Conservation (phyloP, 2,113 vertebrate species). For the Leucopsar rothschildi region DNA sequence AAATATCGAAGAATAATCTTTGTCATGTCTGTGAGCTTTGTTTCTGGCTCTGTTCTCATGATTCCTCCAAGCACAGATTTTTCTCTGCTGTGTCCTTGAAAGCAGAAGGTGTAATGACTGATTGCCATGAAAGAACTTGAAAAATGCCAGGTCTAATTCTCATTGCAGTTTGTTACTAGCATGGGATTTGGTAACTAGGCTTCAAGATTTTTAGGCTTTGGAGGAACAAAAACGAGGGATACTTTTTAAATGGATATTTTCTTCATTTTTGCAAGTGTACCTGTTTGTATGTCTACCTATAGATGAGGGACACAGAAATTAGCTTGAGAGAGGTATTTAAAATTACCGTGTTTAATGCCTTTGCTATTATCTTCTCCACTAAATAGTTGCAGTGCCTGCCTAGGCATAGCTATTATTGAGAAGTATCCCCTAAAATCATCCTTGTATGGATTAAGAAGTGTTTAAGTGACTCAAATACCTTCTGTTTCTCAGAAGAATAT, state of each 20-base stretch:
- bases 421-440: background rate
- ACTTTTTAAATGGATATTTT: background rate
- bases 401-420: background rate
- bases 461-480: background rate
- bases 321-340: background rate
- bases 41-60: background rate
- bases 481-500: background rate
- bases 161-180: background rate
- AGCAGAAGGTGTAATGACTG: background rate
- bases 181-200: background rate
- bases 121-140: background rate
- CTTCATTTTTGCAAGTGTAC: fast-evolving
- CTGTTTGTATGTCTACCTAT: background rate
- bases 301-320: background rate
- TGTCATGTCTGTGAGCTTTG: background rate
- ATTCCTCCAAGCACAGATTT: background rate
- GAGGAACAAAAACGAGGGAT: background rate
- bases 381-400: background rate
- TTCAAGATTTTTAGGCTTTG: background rate
- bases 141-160: background rate
- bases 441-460: background rate
- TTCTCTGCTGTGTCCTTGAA: background rate
- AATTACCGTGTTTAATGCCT: background rate
- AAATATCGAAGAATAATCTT: background rate
- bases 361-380: background rate